These are phyloP conservation scores for Sitophilus oryzae DNA, from an alignment of 1,140 invertebrate species.

Conservation along the genomic window DNA sequence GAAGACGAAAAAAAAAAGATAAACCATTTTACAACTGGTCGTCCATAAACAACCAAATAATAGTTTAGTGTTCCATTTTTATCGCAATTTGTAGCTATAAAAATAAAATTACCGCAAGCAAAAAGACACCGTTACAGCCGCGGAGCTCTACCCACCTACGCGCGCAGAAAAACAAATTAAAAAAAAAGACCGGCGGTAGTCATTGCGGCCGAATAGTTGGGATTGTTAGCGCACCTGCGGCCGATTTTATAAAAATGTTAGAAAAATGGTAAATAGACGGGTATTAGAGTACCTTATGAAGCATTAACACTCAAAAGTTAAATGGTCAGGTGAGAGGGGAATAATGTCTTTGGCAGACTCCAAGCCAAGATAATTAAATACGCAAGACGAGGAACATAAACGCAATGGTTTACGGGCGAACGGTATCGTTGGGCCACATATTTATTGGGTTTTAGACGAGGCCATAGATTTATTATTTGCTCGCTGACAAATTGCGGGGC, in stretches of 20 bases:
- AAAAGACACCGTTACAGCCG: background rate
- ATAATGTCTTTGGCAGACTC: background rate
- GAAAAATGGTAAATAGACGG: background rate
- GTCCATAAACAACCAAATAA: conserved; percentile 11
- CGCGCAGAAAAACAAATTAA: background rate
- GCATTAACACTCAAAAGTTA: background rate
- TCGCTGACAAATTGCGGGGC: too few relatives aligned
- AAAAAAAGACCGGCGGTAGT: background rate
- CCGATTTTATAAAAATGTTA: background rate
- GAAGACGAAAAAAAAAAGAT: too few relatives aligned
- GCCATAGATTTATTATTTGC: background rate
- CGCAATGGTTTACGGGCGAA: conserved; percentile 4
- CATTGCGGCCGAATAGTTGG: background rate
- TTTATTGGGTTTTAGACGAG: conserved; percentile 2
- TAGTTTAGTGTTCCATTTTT: conserved; percentile 15
- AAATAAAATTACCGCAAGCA: conserved; percentile 1
- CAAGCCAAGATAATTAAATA: background rate
- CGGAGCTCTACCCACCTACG: background rate
- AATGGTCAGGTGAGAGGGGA: background rate
- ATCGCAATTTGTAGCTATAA: conserved; percentile 12
- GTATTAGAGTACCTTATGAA: background rate
- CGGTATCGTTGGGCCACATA: conserved; percentile 12
- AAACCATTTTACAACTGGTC: background rate
- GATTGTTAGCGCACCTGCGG: background rate
- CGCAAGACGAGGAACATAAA: background rate